A percentile compares a stretch with the other conserved stretches of the same genome.
These are phyloP conservation scores for Myiotriccus ornatus DNA, from an alignment of 2,797 vertebrate genomes.

Conservation along the genomic window DNA sequence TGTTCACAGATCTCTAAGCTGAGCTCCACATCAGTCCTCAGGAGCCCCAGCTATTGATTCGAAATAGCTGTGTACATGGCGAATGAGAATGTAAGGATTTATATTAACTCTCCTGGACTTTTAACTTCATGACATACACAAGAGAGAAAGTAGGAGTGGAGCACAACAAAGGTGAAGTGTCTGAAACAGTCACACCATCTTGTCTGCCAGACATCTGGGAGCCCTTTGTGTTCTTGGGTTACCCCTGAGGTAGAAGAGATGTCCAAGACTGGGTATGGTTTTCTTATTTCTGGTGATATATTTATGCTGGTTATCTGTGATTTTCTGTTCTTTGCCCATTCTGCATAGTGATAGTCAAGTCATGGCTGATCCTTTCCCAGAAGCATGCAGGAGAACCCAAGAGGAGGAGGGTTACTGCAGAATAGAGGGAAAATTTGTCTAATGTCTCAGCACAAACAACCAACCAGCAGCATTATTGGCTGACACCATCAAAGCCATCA, in stretches of 20 bases:
- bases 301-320: not conserved
- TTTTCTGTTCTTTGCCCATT: not conserved
- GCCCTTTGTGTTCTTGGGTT: not conserved
- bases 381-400: not conserved
- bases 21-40: slow-evolving; percentile 13
- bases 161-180: not conserved
- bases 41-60: slow-evolving; percentile 51
- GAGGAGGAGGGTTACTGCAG: not conserved
- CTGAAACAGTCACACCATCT: not conserved
- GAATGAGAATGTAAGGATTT: slow-evolving; percentile 75
- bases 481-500: not conserved
- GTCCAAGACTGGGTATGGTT: not conserved
- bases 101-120: slow-evolving; percentile 69
- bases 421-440: not conserved
- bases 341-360: not conserved
- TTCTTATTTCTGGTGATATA: not conserved
- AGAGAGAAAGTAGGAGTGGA: slow-evolving; percentile 25
- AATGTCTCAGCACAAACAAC: not conserved
- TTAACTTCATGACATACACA: slow-evolving; percentile 50
- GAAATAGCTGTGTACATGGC: slow-evolving; percentile 34
- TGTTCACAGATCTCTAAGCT: slow-evolving; percentile 28
- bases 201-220: not conserved
- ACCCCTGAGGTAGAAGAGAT: not conserved
- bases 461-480: not conserved
- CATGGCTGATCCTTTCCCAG: not conserved